These are phyloP conservation scores for Melierax canorus DNA, from an alignment of 2,113 vertebrate genomes.

Conservation along the genomic window DNA sequence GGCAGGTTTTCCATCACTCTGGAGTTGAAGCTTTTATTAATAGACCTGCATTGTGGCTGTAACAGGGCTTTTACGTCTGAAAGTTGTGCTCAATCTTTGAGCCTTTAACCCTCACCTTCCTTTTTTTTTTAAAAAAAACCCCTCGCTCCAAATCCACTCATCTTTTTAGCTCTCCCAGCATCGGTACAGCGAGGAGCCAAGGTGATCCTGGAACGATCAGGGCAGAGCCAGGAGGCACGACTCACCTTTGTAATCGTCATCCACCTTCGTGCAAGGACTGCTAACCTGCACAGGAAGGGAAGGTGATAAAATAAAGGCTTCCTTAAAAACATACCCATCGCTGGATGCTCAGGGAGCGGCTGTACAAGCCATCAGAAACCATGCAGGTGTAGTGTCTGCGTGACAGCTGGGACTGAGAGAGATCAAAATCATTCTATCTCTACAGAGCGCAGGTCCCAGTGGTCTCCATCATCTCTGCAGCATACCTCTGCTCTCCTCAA, in stretches of 20 bases:
- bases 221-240: not conserved
- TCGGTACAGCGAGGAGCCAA: fast-evolving
- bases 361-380: fast-evolving
- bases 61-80: not conserved
- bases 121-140: not conserved
- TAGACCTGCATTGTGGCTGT: not conserved
- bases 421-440: not conserved
- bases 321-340: not conserved
- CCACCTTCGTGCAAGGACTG: not conserved
- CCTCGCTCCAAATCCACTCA: not conserved
- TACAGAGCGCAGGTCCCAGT: fast-evolving
- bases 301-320: not conserved
- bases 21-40: not conserved
- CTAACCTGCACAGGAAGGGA: not conserved
- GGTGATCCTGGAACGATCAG: not conserved
- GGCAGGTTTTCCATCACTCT: not conserved
- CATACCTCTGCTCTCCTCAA: not conserved
- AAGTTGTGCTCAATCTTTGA: not conserved
- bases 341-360: not conserved
- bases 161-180: not conserved
- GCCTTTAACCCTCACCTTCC: not conserved
- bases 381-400: fast-evolving
- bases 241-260: not conserved
- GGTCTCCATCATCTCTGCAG: too few species aligned
- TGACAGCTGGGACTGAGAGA: not conserved